Base-by-base conservation (phyloP, 2,888 invertebrate genomes). In the Globia sparganii region DNA sequence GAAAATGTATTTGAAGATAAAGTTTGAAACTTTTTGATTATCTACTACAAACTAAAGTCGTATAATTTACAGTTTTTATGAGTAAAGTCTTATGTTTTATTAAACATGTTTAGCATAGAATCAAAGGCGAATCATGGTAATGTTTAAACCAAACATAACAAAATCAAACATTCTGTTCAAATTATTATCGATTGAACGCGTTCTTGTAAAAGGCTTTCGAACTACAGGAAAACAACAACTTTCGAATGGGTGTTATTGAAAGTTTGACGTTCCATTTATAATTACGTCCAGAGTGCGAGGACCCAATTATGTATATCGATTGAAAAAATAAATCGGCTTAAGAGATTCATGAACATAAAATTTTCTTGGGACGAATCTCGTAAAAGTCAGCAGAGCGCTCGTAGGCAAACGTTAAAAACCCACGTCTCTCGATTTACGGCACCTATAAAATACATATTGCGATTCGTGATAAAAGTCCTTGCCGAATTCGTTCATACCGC, bases 381-480 rank as follows among this genome's bases (percentile, higher is more conserved):
- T 96, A 96, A 96, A 96, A 95, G 92, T 93, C 93, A 93, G 91
- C 91, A 91, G 90, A 94, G 92, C 92, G 91, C 92, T 95, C 93
- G 94, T 93, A 93, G 94, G 94, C 94, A 94, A 95, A 95, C 95
- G 95, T 95, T 95, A 95, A 95, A 95, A 96, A 95, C 94, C 95
- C 95, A 92, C 94, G 94, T 93, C 93, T 92, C 90, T 92, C 94
- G 94, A 96, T 96, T 96, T 96, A 96, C 94, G 94, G 92, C 93
- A 88, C 91, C 95, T 94, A 96, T 96, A 96, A 96, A 96, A 96
- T 96, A 96, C 95, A 96, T 96, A 96, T 96, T 95, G 96, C 94
- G 93, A 96, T 94, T 93, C 93, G 92, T 93, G 96, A 96, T 96
- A 96, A 95, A 95, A 95, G 94, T 94, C 92, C 91, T 92, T 90